phyloP scores from a whole-genome alignment of 2,113 vertebrate genomes.

The Anoura caudifer region DNA sequence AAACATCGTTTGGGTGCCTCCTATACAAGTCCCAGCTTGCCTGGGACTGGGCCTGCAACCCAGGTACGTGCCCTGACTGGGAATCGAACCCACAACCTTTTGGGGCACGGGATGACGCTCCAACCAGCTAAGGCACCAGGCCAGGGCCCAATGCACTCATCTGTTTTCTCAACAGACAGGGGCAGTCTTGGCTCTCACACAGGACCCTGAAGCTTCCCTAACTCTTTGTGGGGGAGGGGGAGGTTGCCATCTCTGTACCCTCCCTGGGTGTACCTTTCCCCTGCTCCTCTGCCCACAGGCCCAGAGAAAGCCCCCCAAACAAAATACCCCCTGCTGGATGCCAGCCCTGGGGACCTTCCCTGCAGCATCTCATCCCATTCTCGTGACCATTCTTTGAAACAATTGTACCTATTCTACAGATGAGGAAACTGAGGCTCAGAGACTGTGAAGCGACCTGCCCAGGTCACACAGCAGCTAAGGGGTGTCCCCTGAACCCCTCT shows the following conservation, averaged over 20 bases:
- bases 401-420: background rate
- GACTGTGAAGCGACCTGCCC: background rate
- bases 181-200: background rate
- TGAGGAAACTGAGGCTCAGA: background rate
- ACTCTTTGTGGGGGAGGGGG: fast-evolving
- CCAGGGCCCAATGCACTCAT: fast-evolving
- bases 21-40: too few species aligned
- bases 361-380: fast-evolving
- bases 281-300: background rate
- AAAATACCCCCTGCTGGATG: too few species aligned
- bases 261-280: background rate
- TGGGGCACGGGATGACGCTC: too few species aligned
- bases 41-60: too few species aligned
- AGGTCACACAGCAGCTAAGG: background rate
- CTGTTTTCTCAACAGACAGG: fast-evolving
- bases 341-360: background rate
- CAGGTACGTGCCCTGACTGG: too few species aligned
- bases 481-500: background rate
- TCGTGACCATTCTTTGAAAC: background rate
- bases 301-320: background rate
- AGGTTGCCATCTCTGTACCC: fast-evolving
- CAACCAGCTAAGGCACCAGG: too few species aligned
- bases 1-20: too few species aligned
- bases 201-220: background rate
- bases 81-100: too few species aligned